Percentiles rank a stretch among this genome's conserved stretches.
These are phyloP conservation scores for Synodontis membranacea DNA, from an alignment of 2,113 vertebrate genomes.

Conservation along the genomic window DNA sequence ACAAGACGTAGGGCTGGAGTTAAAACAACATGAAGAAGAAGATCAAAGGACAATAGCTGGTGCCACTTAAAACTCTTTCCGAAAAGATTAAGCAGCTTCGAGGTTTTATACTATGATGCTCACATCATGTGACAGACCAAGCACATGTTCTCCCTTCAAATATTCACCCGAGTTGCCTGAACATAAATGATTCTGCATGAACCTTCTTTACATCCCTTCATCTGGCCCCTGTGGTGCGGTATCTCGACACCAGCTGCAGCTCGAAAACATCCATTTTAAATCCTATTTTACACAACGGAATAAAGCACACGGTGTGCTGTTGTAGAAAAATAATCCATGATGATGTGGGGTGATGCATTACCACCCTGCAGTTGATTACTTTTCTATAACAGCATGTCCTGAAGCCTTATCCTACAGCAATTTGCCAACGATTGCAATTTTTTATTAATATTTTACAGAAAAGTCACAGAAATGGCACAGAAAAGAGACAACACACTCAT, in stretches of 20 bases:
- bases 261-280: background rate
- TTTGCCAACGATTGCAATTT: background rate
- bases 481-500: too few relatives aligned
- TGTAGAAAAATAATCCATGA: background rate
- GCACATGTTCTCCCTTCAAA: background rate
- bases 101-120: background rate
- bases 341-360: background rate
- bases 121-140: background rate
- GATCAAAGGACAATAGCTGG: background rate
- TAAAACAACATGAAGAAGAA: constrained; percentile 4
- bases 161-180: background rate
- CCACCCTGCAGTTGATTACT: background rate
- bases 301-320: background rate
- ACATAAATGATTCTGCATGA: constrained; percentile 10
- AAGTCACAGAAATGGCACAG: too few relatives aligned
- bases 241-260: background rate
- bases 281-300: background rate
- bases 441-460: too few relatives aligned
- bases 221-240: background rate
- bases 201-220: background rate
- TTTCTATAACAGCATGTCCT: background rate
- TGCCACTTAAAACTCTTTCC: background rate
- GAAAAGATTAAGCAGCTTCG: background rate
- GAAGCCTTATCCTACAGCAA: background rate
- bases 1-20: constrained; percentile 38